Evolutionary conservation across 2,113 vertebrate genomes (phyloP), one percentile per base, ranked within the genome.

Genomic region (Alexandromys fortis): DNA sequence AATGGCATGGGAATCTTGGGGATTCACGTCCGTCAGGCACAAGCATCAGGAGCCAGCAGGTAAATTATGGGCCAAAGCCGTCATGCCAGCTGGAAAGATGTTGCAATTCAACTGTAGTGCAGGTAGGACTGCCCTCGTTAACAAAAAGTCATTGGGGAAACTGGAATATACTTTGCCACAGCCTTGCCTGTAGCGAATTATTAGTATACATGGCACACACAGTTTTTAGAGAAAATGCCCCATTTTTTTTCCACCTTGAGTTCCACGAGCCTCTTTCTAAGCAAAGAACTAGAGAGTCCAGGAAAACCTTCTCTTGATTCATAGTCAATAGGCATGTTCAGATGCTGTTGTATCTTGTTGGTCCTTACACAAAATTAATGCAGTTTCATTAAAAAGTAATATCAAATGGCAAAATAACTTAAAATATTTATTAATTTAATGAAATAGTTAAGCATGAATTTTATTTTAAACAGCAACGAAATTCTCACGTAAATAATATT

Each of bases 11-110:
- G 82, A 91, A 97, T 52, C 89, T 70, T 83, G 86, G 95, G 92
- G 95, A 94, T 90, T 95, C 94, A 58, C 33, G 76, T 97, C 45
- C 58, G 45, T 96, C 65, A 83, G 86, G 65, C n/a, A 55, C 3
- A 38, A 89, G 78, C 61, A 92, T 52, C 75, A 75, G 75, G 67
- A 96, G 91, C 81, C 92, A 96, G 89, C 68, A 95, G 70, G 89
- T 94, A 83, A 98, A 95, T 97, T 97, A 96, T 35, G 91, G 96
- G 86, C 55, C 47, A 90, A 96, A 95, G 94, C 94, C 95, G 96
- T 97, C 88, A 94, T 14, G 52, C 78, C 96, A 97, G 91, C 95
- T 94, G 98, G 91, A 91, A 52, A 93, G 89, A 77, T 85, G 68
- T 94, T 14, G 35, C 17, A 42, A 16, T 94, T 97, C 45, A 86